Evolutionary conservation across 1,140 invertebrate genomes (phyloP).

Genomic region (Branchinecta lynchi): DNA sequence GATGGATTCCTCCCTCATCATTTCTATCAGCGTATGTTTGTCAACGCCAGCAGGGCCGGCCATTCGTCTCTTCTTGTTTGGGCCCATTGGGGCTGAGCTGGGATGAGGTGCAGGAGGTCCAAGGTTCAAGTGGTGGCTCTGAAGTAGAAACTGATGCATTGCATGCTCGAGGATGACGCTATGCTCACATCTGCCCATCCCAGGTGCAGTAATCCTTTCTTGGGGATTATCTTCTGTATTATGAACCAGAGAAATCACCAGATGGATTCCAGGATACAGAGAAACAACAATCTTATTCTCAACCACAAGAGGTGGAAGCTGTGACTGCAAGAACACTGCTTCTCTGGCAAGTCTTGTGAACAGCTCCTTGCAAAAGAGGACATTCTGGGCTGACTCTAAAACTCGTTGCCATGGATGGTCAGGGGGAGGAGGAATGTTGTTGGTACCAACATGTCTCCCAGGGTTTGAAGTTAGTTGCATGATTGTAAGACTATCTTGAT

Average conservation of each 20-base stretch:
- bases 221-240: slow-evolving; percentile 31
- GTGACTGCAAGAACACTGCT: slow-evolving; percentile 76
- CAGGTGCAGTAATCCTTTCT: slow-evolving; percentile 26
- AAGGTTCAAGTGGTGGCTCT: slow-evolving; percentile 80
- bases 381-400: slow-evolving; percentile 88
- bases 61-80: slow-evolving; percentile 68
- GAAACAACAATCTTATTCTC: slow-evolving; percentile 94
- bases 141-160: slow-evolving; percentile 75
- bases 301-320: slow-evolving; percentile 89
- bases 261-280: slow-evolving; percentile 79
- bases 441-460: slow-evolving; percentile 29
- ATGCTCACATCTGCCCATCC: slow-evolving; percentile 53
- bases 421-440: slow-evolving; percentile 37
- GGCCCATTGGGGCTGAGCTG: slow-evolving; percentile 72
- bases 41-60: slow-evolving; percentile 80
- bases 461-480: slow-evolving; percentile 30
- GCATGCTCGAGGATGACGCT: slow-evolving; percentile 89
- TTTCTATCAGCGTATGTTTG: slow-evolving; percentile 65
- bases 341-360: slow-evolving; percentile 87
- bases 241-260: slow-evolving; percentile 43
- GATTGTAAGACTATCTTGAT: slow-evolving; percentile 33
- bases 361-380: slow-evolving; percentile 91
- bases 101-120: slow-evolving; percentile 89
- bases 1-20: slow-evolving; percentile 67
- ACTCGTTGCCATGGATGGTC: slow-evolving; percentile 87